Evolutionary conservation across 2,888 invertebrate species (phyloP).

Genomic region (Neoitamus cyanurus): DNA sequence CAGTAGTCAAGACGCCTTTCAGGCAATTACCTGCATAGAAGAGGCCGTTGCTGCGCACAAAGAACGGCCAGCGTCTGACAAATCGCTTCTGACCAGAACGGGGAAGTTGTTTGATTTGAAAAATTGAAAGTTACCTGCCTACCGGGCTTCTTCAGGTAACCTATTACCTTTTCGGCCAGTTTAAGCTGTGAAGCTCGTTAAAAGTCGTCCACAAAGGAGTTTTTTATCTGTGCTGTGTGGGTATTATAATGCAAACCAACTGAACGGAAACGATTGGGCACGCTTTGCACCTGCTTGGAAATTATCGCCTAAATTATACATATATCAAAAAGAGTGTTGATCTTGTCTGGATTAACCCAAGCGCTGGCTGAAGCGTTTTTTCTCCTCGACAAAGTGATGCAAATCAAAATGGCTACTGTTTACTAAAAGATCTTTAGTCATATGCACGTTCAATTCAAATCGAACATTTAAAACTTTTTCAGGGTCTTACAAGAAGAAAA

Average conservation of each 20-base stretch:
- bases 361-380: too few relatives aligned
- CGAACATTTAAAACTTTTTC: too few relatives aligned
- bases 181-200: neutral
- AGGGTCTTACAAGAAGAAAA: too few relatives aligned
- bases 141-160: neutral
- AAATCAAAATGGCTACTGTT: neutral
- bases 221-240: neutral
- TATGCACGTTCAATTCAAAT: too few relatives aligned
- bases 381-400: neutral
- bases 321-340: neutral
- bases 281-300: neutral
- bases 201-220: neutral
- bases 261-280: neutral
- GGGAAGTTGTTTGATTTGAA: neutral
- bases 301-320: neutral
- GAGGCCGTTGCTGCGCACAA: neutral
- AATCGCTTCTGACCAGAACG: neutral
- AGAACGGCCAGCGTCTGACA: neutral
- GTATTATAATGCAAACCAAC: neutral
- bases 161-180: neutral
- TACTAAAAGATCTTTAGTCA: neutral
- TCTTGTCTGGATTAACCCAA: neutral
- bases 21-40: neutral
- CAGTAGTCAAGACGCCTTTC: conserved; percentile 6
- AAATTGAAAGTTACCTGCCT: neutral